Conservation (phyloP, 2,888 invertebrate genomes). For the Timema cristinae region DNA sequence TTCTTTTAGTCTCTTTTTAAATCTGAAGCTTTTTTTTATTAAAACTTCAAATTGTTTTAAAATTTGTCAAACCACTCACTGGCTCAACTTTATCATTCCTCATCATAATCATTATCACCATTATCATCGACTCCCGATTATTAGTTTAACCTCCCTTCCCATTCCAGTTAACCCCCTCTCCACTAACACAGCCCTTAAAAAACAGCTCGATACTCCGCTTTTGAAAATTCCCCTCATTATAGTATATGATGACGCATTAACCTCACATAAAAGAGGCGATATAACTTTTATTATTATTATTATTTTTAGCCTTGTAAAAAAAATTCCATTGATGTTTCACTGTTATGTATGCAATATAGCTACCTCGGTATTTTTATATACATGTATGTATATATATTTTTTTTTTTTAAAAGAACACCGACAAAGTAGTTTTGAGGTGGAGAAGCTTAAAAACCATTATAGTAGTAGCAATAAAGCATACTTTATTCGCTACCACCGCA, state of each 20-base stretch:
- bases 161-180: background rate
- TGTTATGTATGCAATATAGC: slow-evolving; percentile 26
- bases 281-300: slow-evolving; percentile 14
- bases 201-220: slow-evolving; percentile 7
- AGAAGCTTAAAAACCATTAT: slow-evolving; percentile 27
- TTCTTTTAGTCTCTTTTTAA: no score
- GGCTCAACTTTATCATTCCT: background rate
- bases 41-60: no score
- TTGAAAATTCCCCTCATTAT: slow-evolving; percentile 24
- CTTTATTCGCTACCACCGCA: slow-evolving; percentile 21
- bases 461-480: slow-evolving; percentile 19
- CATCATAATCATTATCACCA: slow-evolving; percentile 1
- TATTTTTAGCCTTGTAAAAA: slow-evolving; percentile 17
- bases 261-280: slow-evolving; percentile 17
- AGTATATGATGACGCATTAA: slow-evolving; percentile 27
- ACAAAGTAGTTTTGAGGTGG: slow-evolving; percentile 27
- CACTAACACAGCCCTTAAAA: background rate
- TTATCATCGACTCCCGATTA: background rate
- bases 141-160: background rate
- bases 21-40: no score
- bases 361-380: slow-evolving; percentile 14
- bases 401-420: slow-evolving; percentile 22
- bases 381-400: background rate
- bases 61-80: no score
- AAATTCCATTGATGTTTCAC: slow-evolving; percentile 25